A percentile compares a stretch with the other conserved stretches of the same genome.
These are phyloP conservation scores for Pharmacophagus antenor DNA, from an alignment of 2,888 invertebrate species.

Conservation along the genomic window DNA sequence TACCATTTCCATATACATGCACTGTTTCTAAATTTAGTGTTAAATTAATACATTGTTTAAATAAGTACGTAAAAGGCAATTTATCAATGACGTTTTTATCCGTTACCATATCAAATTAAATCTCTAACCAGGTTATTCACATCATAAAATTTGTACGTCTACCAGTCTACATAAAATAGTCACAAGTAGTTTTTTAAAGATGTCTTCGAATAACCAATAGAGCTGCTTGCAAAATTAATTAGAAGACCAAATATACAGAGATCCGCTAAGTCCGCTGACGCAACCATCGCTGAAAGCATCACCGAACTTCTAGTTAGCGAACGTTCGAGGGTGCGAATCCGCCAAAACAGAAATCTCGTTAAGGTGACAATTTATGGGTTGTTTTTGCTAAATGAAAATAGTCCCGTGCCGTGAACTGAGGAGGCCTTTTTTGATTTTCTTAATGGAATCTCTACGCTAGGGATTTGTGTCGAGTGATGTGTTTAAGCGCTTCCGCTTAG, in stretches of 20 bases:
- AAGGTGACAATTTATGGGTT: slow-evolving; percentile 82
- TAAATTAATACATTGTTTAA: too few species aligned
- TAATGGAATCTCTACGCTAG: slow-evolving; percentile 79
- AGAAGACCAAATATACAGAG: slow-evolving; percentile 6
- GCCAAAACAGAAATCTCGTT: slow-evolving; percentile 80
- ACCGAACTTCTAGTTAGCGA: slow-evolving; percentile 57
- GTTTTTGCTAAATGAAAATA: slow-evolving; percentile 82
- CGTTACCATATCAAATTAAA: background rate
- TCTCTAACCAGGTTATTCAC: background rate
- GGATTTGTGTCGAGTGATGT: slow-evolving; percentile 74
- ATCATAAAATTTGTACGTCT: background rate
- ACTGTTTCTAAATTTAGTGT: too few species aligned
- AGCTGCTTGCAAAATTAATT: background rate
- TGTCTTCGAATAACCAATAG: background rate
- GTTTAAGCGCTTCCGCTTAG: slow-evolving; percentile 64
- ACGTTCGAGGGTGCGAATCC: slow-evolving; percentile 70
- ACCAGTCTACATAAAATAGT: background rate
- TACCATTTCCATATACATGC: too few species aligned
- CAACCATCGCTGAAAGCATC: slow-evolving; percentile 51
- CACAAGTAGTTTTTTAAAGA: background rate
- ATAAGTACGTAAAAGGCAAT: background rate
- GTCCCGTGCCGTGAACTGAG: slow-evolving; percentile 73
- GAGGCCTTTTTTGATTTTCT: slow-evolving; percentile 80
- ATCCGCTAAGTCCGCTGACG: slow-evolving; percentile 49
- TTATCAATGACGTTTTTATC: background rate